Evolutionary conservation across 2,888 invertebrate species (phyloP).

Genomic region (Dusona sp.): DNA sequence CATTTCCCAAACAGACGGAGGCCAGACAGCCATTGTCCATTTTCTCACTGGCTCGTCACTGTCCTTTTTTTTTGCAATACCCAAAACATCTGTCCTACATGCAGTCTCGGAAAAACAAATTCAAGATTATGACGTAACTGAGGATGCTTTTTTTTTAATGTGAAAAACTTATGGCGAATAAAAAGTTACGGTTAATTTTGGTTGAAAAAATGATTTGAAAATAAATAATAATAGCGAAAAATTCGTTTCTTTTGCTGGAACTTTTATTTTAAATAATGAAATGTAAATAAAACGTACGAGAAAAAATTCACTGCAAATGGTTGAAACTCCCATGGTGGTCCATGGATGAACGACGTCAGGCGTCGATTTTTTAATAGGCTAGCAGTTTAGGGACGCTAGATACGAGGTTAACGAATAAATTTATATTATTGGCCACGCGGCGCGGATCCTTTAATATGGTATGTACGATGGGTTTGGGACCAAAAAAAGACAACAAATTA

Average conservation of each 20-base stretch:
- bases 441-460: slow-evolving; percentile 74
- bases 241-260: background rate
- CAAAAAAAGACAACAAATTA: slow-evolving; percentile 21
- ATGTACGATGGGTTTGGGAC: slow-evolving; percentile 46
- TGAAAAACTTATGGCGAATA: background rate
- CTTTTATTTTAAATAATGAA: background rate
- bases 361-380: slow-evolving; percentile 66
- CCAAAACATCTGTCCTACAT: slow-evolving; percentile 39
- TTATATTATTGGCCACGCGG: slow-evolving; percentile 73
- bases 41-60: slow-evolving; percentile 25
- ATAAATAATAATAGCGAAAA: background rate
- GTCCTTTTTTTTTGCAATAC: slow-evolving; percentile 58
- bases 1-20: slow-evolving; percentile 45
- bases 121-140: background rate
- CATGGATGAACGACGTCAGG: slow-evolving; percentile 30
- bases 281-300: background rate
- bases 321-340: slow-evolving; percentile 62
- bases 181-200: background rate
- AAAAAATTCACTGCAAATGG: background rate
- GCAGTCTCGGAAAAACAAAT: background rate
- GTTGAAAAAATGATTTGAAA: background rate
- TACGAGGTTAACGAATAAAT: slow-evolving; percentile 76
- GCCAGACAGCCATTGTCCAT: slow-evolving; percentile 57
- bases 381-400: slow-evolving; percentile 68
- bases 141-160: background rate